Evolutionary conservation across 1,140 invertebrate genomes (phyloP).

Genomic region (Drosophila seguyi): DNA sequence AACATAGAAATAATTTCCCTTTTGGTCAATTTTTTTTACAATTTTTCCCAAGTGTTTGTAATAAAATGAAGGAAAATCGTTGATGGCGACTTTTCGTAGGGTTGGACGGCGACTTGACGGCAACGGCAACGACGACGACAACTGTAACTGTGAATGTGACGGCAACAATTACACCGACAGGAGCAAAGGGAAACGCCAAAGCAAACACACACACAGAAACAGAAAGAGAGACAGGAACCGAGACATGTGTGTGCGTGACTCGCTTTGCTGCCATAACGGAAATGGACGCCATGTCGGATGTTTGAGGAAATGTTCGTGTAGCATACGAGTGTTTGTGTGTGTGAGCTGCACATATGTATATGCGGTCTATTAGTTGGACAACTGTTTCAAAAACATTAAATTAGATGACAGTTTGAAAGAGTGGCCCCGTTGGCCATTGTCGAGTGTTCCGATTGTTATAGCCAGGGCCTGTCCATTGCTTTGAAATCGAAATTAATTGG

Average conservation of each 20-base stretch:
- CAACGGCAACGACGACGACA: conserved; percentile 43
- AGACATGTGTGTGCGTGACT: conserved; percentile 28
- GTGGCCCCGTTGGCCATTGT: conserved; percentile 20
- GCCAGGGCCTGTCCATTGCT: neutral
- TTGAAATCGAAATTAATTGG: conserved; percentile 31
- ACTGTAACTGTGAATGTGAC: conserved; percentile 30
- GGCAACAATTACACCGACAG: conserved; percentile 53
- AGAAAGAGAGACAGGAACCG: conserved; percentile 6
- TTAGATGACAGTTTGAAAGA: conserved; percentile 29
- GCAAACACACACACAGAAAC: conserved; percentile 13
- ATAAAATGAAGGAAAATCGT: conserved; percentile 65
- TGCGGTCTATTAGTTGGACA: conserved; percentile 40
- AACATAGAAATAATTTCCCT: neutral
- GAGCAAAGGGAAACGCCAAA: conserved; percentile 33
- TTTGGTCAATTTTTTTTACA: conserved; percentile 8
- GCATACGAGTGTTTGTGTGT: conserved; percentile 31
- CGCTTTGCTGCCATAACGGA: conserved; percentile 77
- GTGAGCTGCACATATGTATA: conserved; percentile 21
- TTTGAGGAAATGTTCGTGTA: conserved; percentile 76
- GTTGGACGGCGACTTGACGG: conserved; percentile 60
- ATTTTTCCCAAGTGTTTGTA: conserved; percentile 34
- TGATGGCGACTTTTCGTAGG: conserved; percentile 44
- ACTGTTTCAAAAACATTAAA: conserved; percentile 37
- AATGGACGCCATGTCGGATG: conserved; percentile 80
- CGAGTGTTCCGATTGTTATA: conserved; percentile 24